Evolutionary conservation across 2,113 vertebrate species (phyloP), one percentile per base, ranked within the genome.

Genomic region (Daboia siamensis): DNA sequence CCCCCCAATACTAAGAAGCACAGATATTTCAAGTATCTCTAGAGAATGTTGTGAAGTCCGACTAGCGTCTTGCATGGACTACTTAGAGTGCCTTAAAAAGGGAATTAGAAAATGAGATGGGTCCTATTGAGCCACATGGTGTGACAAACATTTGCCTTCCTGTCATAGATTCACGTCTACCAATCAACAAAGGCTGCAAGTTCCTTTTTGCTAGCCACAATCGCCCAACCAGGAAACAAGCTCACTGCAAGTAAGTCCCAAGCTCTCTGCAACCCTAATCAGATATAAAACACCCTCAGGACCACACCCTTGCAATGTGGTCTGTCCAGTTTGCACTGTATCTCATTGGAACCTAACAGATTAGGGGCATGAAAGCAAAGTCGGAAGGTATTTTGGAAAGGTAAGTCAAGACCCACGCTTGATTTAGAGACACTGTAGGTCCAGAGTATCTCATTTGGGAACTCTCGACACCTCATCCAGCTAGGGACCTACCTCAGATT

Each of bases 91-190:
- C 52, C 33, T 46, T 93, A 94, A 93, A 94, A 95, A 93, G 92
- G 95, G 7, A 89, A 89, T 15, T 17, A 48, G 17, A 44, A 93
- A 48, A 20, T 20, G 20, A 94, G 3, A 56, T 69, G 0, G 1
- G 0, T 46, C 88, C 64, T 86, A 0, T 0, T 4, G 4, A 0
- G 6, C 55, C 55, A 2, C 91, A 11, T 86, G 93, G 87, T 86
- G 64, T 0, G 17, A 24, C 17, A 48, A 80, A 90, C 54, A 61
- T 1, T 44, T 1, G 11, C 91, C 0, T 97, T 95, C 96, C 96
- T 94, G 91, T 8, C 90, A 69, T 87, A 44, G 11, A 29, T 57
- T 15, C 0, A 54, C 1, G 1, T 1, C 52, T n/a, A 5, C 12
- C 4, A 74, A 26, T n/a, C 20, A 15, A 23, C 0, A 0, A 0